Evolutionary conservation across 1,140 invertebrate genomes (phyloP).

Genomic region (Pseudomyrmex cubaensis): DNA sequence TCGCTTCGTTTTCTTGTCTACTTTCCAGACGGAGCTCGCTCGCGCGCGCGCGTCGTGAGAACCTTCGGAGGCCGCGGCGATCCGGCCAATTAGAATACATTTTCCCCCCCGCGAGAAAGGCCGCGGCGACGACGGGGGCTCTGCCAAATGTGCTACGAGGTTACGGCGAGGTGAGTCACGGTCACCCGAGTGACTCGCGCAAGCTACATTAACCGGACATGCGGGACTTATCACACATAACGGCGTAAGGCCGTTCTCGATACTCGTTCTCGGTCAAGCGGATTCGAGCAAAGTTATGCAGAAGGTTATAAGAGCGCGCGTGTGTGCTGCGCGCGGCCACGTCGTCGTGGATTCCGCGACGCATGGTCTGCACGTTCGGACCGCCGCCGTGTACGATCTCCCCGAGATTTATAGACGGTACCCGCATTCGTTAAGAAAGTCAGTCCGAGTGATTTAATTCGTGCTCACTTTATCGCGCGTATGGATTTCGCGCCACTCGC

Average conservation of each 20-base stretch:
- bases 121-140: neutral
- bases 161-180: constrained; percentile 45
- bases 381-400: constrained; percentile 72
- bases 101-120: neutral
- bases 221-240: constrained; percentile 84
- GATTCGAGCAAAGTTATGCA: constrained; percentile 81
- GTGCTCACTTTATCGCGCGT: constrained; percentile 66
- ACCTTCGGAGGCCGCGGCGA: neutral
- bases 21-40: neutral
- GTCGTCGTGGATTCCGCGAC: constrained; percentile 73
- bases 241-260: constrained; percentile 83
- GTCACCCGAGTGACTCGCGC: constrained; percentile 65
- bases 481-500: neutral
- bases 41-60: constrained; percentile 14
- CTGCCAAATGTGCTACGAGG: constrained; percentile 55
- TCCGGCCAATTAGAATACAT: constrained; percentile 42
- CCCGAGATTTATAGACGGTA: constrained; percentile 78
- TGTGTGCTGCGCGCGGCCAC: constrained; percentile 64
- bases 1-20: constrained; percentile 24
- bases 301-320: constrained; percentile 80
- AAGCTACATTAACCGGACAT: constrained; percentile 78
- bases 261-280: constrained; percentile 84
- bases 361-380: constrained; percentile 63
- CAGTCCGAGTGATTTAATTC: constrained; percentile 72
- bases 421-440: constrained; percentile 64